phyloP scores from a whole-genome alignment of 2,888 invertebrate species.

The Branchellion lobata region DNA sequence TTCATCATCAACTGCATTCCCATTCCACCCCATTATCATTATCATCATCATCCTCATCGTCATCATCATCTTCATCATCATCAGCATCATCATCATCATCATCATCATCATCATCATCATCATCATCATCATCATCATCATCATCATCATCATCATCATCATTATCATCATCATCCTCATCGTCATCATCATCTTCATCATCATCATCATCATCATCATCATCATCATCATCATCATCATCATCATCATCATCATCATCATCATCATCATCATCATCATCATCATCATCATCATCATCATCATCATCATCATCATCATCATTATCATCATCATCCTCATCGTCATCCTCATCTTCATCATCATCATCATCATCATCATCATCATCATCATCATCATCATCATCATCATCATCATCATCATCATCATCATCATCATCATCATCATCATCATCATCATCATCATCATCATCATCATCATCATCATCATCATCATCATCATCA shows the following conservation, averaged over 20 bases:
- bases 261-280: constrained; percentile 30
- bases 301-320: background rate
- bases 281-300: constrained; percentile 26
- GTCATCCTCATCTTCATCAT: constrained; percentile 16
- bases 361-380: constrained; percentile 22
- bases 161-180: background rate
- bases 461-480: constrained; percentile 27
- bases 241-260: constrained; percentile 32
- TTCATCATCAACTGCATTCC: background rate
- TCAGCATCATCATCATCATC: constrained; percentile 33
- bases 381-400: constrained; percentile 29
- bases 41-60: background rate
- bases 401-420: background rate
- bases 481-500: background rate
- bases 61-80: constrained; percentile 25
- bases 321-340: constrained; percentile 9
- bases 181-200: background rate
- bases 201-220: constrained; percentile 27
- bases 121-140: constrained; percentile 33
- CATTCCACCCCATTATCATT: background rate
- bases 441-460: constrained; percentile 38
- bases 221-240: constrained; percentile 34
- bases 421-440: constrained; percentile 38
- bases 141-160: constrained; percentile 29
- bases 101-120: constrained; percentile 33